These are phyloP conservation scores for Anarsia innoxiella DNA, from an alignment of 2,888 invertebrate genomes.

Conservation along the genomic window DNA sequence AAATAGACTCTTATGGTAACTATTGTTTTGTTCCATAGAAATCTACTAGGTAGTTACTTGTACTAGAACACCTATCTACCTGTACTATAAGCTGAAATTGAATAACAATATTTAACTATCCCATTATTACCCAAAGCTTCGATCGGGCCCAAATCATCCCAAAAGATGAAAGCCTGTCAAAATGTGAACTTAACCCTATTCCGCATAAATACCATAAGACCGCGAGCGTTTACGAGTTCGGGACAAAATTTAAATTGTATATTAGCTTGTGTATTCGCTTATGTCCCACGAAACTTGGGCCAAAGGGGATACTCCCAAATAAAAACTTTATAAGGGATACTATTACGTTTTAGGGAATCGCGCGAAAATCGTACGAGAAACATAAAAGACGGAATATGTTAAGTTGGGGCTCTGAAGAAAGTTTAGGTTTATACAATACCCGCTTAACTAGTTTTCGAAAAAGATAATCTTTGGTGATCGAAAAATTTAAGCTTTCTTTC, in stretches of 20 bases:
- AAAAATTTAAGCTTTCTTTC: too few species aligned
- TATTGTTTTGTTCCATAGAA: too few species aligned
- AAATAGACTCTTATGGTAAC: too few species aligned
- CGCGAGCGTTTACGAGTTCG: constrained; percentile 39
- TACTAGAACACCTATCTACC: too few species aligned
- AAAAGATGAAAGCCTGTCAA: constrained; percentile 45
- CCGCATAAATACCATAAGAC: constrained; percentile 31
- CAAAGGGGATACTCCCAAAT: constrained; percentile 36
- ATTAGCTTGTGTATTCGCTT: constrained; percentile 37
- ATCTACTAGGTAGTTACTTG: too few species aligned
- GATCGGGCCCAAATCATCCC: too few species aligned
- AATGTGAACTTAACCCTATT: constrained; percentile 1
- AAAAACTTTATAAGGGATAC: constrained; percentile 44
- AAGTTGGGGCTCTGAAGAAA: not conserved
- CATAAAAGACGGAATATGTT: constrained; percentile 6
- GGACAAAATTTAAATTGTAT: constrained; percentile 62
- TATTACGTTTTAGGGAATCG: constrained; percentile 42
- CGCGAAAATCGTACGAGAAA: constrained; percentile 31
- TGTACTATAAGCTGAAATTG: too few species aligned
- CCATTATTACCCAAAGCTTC: constrained; percentile 26
- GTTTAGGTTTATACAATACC: too few species aligned
- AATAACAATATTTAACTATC: too few species aligned
- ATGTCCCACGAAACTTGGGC: constrained; percentile 28
- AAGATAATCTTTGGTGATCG: too few species aligned
- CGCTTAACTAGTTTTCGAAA: too few species aligned